Evolutionary conservation across 1,140 invertebrate genomes (phyloP).

Genomic region (Drosophila parabipectinata): DNA sequence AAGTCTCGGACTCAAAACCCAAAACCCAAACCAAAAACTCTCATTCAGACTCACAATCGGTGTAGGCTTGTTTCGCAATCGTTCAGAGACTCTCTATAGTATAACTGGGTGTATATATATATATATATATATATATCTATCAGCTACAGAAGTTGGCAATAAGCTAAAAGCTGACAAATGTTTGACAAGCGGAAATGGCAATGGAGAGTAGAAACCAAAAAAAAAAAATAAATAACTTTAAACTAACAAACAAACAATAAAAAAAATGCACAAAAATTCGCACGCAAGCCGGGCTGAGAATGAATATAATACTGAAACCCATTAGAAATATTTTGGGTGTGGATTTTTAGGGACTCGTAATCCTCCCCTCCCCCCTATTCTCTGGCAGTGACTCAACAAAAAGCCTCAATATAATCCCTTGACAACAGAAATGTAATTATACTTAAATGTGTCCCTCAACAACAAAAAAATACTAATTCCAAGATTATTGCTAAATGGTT

Average conservation of each 20-base stretch:
- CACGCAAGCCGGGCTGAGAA: constrained; percentile 1
- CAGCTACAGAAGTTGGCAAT: constrained; percentile 58
- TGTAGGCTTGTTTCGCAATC: constrained; percentile 75
- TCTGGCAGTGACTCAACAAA: background rate
- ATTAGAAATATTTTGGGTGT: constrained; percentile 11
- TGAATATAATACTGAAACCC: constrained; percentile 7
- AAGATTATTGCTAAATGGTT: background rate
- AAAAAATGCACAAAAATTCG: constrained; percentile 12
- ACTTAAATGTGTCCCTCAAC: too few relatives aligned
- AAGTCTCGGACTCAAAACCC: constrained; percentile 13
- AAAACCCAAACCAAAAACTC: constrained; percentile 10
- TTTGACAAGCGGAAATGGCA: constrained; percentile 80
- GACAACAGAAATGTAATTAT: background rate
- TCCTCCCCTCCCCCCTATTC: background rate
- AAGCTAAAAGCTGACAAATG: constrained; percentile 81
- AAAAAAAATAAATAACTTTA: constrained; percentile 19
- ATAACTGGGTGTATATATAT: background rate
- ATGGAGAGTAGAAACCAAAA: constrained; percentile 42
- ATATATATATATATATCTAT: constrained; percentile 18
- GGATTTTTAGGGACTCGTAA: constrained; percentile 3
- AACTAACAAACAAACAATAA: constrained; percentile 15
- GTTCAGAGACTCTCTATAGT: constrained; percentile 4
- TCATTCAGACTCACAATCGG: constrained; percentile 34
- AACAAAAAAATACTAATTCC: too few relatives aligned
- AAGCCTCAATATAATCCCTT: background rate